Evolutionary conservation across 2,797 vertebrate species (phyloP).

Genomic region (Acipenser transmontanus): DNA sequence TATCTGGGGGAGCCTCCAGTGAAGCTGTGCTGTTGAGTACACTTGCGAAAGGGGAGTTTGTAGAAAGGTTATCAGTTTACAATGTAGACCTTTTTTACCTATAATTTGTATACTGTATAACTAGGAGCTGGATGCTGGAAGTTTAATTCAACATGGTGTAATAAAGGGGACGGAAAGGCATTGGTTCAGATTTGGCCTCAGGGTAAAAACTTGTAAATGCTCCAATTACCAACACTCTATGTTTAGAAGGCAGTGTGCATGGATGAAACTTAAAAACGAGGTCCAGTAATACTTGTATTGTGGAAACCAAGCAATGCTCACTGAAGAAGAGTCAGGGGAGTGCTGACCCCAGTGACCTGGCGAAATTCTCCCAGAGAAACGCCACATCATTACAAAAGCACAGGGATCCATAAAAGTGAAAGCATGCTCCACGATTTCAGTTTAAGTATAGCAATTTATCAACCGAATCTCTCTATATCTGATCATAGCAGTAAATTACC

Average conservation of each 20-base stretch:
- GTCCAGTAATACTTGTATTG: constrained; percentile 2
- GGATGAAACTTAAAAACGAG: constrained; percentile 12
- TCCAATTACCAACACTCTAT: constrained; percentile 1
- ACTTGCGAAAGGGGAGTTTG: no score
- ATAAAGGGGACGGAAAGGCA: constrained; percentile 25
- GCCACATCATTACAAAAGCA: neutral
- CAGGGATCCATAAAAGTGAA: neutral
- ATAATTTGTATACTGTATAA: no score
- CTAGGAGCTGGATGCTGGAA: no score
- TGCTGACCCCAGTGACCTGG: constrained; percentile 25
- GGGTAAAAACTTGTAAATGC: constrained; percentile 20
- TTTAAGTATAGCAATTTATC: no score
- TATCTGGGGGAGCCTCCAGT: no score
- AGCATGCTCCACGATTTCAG: no score
- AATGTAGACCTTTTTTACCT: no score
- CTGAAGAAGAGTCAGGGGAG: constrained; percentile 17
- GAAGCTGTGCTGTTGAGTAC: no score
- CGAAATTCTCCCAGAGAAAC: constrained; percentile 4
- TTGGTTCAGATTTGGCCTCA: constrained; percentile 30
- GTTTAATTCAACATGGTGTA: neutral
- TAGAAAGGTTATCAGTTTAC: no score
- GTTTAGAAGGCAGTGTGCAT: neutral
- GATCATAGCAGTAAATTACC: no score
- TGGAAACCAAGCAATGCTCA: neutral
- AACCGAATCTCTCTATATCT: no score